Evolutionary conservation across 2,113 vertebrate genomes (phyloP).

Genomic region (Cariama cristata): DNA sequence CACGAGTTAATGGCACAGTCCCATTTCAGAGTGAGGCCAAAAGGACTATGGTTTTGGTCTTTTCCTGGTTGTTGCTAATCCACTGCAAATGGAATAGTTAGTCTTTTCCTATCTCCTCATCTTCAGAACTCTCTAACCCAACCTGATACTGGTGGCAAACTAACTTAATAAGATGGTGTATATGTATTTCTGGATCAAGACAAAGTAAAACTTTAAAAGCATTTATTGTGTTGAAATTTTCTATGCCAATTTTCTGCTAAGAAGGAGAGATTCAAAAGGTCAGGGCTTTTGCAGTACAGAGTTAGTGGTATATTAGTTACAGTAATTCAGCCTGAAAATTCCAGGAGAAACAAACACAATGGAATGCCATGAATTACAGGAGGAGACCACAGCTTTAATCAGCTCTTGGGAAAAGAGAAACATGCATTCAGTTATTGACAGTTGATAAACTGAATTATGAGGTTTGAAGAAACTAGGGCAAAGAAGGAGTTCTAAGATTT

Average conservation of each 20-base stretch:
- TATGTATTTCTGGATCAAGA: constrained; percentile 71
- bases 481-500: not conserved
- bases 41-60: not conserved
- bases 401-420: constrained; percentile 75
- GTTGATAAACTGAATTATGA: constrained; percentile 70
- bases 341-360: constrained; percentile 75
- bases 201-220: constrained; percentile 71
- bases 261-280: constrained; percentile 72
- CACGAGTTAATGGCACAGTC: not conserved
- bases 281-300: constrained; percentile 69
- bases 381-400: constrained; percentile 78
- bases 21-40: constrained; percentile 34
- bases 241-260: constrained; percentile 78
- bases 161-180: constrained; percentile 63
- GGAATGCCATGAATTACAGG: constrained; percentile 73
- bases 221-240: constrained; percentile 76
- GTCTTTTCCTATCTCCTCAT: constrained; percentile 55
- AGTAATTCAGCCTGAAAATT: constrained; percentile 81
- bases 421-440: constrained; percentile 68
- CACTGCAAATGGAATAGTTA: constrained; percentile 52
- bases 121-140: constrained; percentile 59
- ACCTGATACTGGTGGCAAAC: constrained; percentile 62
- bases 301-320: constrained; percentile 79
- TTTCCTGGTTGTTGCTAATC: constrained; percentile 40
- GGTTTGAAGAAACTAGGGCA: constrained; percentile 36